Conservation (phyloP, 1,140 invertebrate species). For the Drosophila kepulauana region DNA sequence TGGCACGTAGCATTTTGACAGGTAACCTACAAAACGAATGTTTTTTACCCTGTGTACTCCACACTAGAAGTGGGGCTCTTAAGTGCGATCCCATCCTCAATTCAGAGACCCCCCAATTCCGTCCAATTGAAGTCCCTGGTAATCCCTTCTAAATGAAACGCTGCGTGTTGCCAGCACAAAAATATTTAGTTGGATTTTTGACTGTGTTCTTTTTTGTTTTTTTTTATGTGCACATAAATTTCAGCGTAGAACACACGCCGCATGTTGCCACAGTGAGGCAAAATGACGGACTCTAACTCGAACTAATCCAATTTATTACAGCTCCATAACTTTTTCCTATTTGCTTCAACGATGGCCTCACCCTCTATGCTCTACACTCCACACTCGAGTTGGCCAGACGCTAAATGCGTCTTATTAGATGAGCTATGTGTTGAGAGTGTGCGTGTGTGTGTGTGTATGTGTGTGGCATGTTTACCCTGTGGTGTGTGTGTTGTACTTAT, state of each 20-base stretch:
- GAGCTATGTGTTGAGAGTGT: conserved; percentile 46
- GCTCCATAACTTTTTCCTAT: conserved; percentile 84
- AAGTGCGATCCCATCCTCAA: neutral
- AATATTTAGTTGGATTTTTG: conserved; percentile 57
- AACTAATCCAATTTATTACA: conserved; percentile 85
- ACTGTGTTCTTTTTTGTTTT: conserved; percentile 26
- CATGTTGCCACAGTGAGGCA: conserved; percentile 45
- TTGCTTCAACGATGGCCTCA: conserved; percentile 58
- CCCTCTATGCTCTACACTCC: neutral
- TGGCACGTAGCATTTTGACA: conserved; percentile 65
- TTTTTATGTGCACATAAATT: conserved; percentile 63
- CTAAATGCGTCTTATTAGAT: conserved; percentile 83
- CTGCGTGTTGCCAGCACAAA: conserved; percentile 51
- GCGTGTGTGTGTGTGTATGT: conserved; percentile 25
- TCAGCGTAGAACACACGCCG: conserved; percentile 39
- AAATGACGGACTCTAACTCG: conserved; percentile 80
- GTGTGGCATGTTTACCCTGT: conserved; percentile 74
- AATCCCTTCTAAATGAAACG: conserved; percentile 75
- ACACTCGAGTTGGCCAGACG: conserved; percentile 67
- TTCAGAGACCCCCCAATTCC: neutral
- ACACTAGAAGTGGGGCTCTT: conserved; percentile 63
- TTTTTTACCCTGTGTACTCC: conserved; percentile 33
- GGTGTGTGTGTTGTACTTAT: conserved; percentile 25
- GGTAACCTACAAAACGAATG: conserved; percentile 25
- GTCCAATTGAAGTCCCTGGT: conserved; percentile 28